A percentile compares a stretch with the other conserved stretches of the same genome.
Conservation (phyloP, 2,797 vertebrate genomes). For the Chelon auratus region DNA sequence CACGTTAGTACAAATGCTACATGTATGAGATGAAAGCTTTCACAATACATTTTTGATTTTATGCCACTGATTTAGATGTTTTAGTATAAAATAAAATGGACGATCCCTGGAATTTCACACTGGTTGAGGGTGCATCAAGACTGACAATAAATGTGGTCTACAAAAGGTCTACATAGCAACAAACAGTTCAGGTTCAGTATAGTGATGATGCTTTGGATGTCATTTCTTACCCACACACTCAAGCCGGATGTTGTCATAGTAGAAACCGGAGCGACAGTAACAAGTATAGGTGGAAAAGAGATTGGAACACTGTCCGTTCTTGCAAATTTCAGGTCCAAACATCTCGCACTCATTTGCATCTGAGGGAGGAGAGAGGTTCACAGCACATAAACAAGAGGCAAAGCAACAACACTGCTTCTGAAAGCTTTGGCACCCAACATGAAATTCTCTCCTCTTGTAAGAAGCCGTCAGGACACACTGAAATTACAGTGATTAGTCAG, state of each 20-base stretch:
- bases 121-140: too few relatives aligned
- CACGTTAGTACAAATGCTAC: not conserved
- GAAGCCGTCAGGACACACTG: constrained; percentile 10
- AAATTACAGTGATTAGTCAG: constrained; percentile 44
- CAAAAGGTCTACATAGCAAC: too few relatives aligned
- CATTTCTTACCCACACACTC: constrained; percentile 84
- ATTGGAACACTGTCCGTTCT: constrained; percentile 84
- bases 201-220: not conserved
- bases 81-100: not conserved
- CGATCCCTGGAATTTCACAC: not conserved
- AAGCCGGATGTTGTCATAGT: constrained; percentile 83
- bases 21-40: not conserved
- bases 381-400: constrained; percentile 16
- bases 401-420: constrained; percentile 6
- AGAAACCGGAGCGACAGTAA: constrained; percentile 84
- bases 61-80: not conserved
- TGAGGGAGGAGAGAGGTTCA: constrained; percentile 45
- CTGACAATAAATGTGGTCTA: too few relatives aligned
- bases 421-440: constrained; percentile 9
- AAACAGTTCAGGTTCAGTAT: not conserved
- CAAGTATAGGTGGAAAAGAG: constrained; percentile 80
- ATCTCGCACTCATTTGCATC: constrained; percentile 87
- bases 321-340: constrained; percentile 86
- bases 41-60: not conserved
- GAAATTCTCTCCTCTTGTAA: constrained; percentile 12